These are phyloP conservation scores for Bubo blakistoni DNA, from an alignment of 2,113 vertebrate genomes.

Conservation along the genomic window DNA sequence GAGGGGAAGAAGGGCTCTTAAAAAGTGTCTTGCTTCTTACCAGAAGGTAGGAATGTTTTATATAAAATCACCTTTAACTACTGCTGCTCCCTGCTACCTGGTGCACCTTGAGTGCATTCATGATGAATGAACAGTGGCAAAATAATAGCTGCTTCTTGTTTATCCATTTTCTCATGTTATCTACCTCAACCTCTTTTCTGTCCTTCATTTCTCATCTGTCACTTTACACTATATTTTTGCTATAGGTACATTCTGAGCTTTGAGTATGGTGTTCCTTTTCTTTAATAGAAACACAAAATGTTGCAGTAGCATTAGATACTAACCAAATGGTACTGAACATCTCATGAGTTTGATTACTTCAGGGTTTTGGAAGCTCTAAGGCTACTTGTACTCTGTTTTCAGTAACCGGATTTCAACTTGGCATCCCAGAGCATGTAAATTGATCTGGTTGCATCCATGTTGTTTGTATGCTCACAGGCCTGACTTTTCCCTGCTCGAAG, in stretches of 20 bases:
- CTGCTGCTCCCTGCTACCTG: neutral
- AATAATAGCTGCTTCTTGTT: neutral
- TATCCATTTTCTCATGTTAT: neutral
- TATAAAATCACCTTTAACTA: neutral
- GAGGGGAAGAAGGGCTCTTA: neutral
- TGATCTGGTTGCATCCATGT: neutral
- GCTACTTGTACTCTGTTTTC: neutral
- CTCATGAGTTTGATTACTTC: neutral
- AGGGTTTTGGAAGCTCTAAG: neutral
- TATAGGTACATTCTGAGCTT: neutral
- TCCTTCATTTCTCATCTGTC: neutral
- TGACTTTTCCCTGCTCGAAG: neutral
- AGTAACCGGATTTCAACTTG: neutral
- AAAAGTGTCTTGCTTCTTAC: neutral
- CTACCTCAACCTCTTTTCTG: neutral
- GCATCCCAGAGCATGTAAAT: neutral
- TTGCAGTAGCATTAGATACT: neutral
- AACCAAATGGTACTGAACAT: neutral
- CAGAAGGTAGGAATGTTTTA: neutral
- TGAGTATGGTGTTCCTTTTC: neutral
- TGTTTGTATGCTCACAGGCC: neutral
- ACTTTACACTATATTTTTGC: neutral
- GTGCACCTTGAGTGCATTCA: neutral
- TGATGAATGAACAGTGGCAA: neutral
- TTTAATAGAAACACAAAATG: neutral